Base-by-base conservation (phyloP, 2,888 invertebrate species). In the Nomada ferruginata region DNA sequence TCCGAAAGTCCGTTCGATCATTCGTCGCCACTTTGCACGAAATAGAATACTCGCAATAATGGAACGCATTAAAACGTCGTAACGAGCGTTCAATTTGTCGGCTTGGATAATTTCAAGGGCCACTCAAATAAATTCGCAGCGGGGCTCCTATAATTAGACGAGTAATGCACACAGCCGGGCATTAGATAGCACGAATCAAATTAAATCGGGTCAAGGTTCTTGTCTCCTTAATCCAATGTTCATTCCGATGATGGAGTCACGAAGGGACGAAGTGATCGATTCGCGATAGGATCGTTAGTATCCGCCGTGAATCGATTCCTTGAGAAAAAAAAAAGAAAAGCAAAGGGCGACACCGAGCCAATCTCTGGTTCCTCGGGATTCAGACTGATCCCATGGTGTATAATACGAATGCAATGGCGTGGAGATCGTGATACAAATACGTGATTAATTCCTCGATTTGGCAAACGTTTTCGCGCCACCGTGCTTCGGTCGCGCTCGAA, bases 401-500 rank as follows among this genome's bases (percentile, higher is more conserved):
- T 20, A 52, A 36, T 44, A 44, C 18, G 9, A 50, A 60, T 60
- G 36, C 23, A 10, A 1, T 29, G 26, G 44, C 26, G 11, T 44
- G 20, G 2, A 5, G 23, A 53, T 61, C 61, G 23, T 3, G 75
- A 52, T 53, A 42, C 36, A 60, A 47, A 75, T 47, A 42, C n/a
- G 23, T 20, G 20, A 72, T 80, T 72, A 68, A 26, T 69, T 53
- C 18, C 52, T 26, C 63, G 64, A 73, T 81, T 78, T 64, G 68
- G 59, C 53, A 66, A 72, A 44, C 42, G 63, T 18, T 60, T 7
- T 73, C 52, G 4, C 9, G 44, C 52, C 47, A 13, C 47, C 13
- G 47, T 47, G 36, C 47, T 47, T 15, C 53, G 26, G 4, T 18
- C 2, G 26, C 57, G n/a, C 66, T 42, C 59, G 42, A 64, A 69